Evolutionary conservation across 2,888 invertebrate species (phyloP), one percentile per base, ranked within the genome.

Genomic region (Caenorhabditis sp.): DNA sequence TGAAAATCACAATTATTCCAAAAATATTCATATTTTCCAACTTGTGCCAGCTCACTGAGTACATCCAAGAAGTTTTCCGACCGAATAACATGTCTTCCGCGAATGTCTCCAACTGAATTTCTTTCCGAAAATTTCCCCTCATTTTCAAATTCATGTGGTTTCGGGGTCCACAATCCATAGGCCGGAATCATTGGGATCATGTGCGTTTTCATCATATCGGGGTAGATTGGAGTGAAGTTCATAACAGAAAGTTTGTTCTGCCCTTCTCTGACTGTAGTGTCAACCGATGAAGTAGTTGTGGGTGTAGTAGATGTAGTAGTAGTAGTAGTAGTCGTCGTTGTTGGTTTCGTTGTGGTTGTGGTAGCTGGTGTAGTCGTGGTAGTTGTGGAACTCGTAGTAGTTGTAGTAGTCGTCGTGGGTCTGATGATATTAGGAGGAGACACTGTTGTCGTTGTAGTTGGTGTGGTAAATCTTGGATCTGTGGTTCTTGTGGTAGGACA

Each of bases 31-130:
- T n/a, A n/a, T n/a, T n/a, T 2, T 26, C 22, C 43, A 26, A 75
- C 75, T 45, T 76, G 76, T 8, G 80, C 78, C 45, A 81, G 59
- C 41, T 81, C 78, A 11, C 65, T 72, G n/a, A 81, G 53, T 41
- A 81, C 73, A 30, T 81, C 80, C 24, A 81, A 27, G 39, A 81
- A 81, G 41, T 71, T 70, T 27, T 78, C 78, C 1, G 80, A 81
- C 22, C 76, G 58, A 15, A 81, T 81, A 11, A 76, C 62, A 41
- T 78, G 78, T 39, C 66, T 26, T 26, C 75, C 70, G 7, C 63
- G 17, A 8, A 75, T 48, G 46, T 75, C 75, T 6, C 75, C 75
- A 6, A 75, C 52, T 2, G 56, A 50, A 52, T 63, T 72, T 26
- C 27, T 24, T n/a, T 61, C 41, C 39, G n/a, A n/a, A n/a, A 66